These are phyloP conservation scores for Gerris lacustris DNA, from an alignment of 2,888 invertebrate species.

Conservation along the genomic window DNA sequence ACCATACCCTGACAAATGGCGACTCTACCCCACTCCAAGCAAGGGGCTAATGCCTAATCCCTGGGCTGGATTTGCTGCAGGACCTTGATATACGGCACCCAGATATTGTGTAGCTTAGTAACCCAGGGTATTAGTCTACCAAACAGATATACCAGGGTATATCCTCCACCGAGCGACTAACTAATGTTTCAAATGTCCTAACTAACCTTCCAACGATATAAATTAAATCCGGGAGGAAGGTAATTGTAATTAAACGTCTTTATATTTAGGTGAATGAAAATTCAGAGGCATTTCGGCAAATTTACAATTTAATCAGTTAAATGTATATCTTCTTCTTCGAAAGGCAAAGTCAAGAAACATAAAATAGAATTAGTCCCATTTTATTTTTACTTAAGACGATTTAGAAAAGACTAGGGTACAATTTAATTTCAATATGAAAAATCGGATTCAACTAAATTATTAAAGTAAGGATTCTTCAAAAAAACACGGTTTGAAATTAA, in stretches of 20 bases:
- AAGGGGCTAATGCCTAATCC: conserved; percentile 1
- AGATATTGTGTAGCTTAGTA: conserved; percentile 3
- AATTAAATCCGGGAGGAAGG: background rate
- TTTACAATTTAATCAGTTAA: no score
- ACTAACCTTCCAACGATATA: background rate
- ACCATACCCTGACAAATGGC: conserved; percentile 3
- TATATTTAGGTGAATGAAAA: background rate
- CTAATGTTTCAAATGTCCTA: conserved; percentile 1
- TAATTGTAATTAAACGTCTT: background rate
- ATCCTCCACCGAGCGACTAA: background rate
- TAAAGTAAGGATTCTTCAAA: no score
- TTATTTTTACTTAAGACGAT: no score
- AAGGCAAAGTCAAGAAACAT: no score
- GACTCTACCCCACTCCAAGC: background rate
- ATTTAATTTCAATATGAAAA: no score
- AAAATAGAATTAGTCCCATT: no score
- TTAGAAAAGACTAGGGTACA: no score
- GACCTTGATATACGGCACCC: background rate
- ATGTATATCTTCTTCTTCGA: no score
- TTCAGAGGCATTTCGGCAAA: no score
- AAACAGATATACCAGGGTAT: background rate
- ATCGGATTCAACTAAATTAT: no score
- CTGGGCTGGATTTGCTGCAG: background rate
- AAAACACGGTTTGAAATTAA: no score
- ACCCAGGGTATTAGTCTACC: conserved; percentile 3